Base-by-base conservation (phyloP, 2,888 invertebrate genomes). In the Heliconius ethilla region DNA sequence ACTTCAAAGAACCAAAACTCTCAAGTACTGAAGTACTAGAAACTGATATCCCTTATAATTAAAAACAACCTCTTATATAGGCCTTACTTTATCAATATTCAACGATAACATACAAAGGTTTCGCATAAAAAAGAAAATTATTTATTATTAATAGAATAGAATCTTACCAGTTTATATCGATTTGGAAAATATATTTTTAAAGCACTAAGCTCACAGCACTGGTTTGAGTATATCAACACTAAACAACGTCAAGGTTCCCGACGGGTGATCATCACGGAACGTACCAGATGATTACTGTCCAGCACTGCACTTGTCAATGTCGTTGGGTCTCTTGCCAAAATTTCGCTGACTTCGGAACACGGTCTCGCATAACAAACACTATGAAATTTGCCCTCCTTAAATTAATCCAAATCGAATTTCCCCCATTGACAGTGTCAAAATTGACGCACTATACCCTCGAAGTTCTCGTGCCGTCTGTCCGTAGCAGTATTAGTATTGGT, bases 241-340 rank as follows among this genome's bases (percentile, higher is more conserved):
- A 15, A 72, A 59, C 88, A 88, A 90, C 92, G 89, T 85, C 84
- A 81, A 85, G 84, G 87, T 89, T 86, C 86, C 89, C 87, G 84
- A 84, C 89, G 85, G 85, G 86, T 85, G 87, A 87, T 86, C 88
- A 89, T 89, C 89, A 87, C 89, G 85, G 86, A 86, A 88, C 87
- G 88, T 87, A 86, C 83, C 81, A 83, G 81, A 84, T 85, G 87
- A 88, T 89, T 86, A 88, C 86, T 83, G 84, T 82, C 83, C 85
- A 83, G 83, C 81, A 82, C 84, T 82, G 83, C 86, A 83, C 82
- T 83, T 82, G 84, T 82, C 78, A 81, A 70, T 82, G 79, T 84
- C 83, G 83, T 83, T 84, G 85, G 82, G 81, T 82, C 79, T 59
- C 85, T 87, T 92, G 93, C 92, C 92, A 92, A 93, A 92, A 91